Evolutionary conservation across 2,113 vertebrate genomes (phyloP).

Genomic region (Chionis minor): DNA sequence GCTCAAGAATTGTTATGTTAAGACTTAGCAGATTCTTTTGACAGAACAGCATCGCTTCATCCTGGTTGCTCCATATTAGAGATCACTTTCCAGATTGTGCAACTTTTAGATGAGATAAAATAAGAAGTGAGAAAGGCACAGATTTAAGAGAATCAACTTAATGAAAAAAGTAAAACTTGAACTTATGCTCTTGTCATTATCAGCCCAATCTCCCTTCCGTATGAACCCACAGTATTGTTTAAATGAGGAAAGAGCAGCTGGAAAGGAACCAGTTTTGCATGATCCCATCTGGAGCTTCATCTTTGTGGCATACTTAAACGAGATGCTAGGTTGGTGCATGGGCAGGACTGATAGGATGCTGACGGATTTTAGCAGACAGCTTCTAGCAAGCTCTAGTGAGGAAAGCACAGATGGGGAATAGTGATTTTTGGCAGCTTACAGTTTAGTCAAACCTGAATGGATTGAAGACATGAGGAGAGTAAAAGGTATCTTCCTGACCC

Average conservation of each 20-base stretch:
- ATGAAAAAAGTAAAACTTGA: background rate
- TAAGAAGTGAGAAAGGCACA: slow-evolving; percentile 19
- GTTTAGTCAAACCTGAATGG: slow-evolving; percentile 6
- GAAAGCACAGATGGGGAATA: slow-evolving; percentile 45
- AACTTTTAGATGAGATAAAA: slow-evolving; percentile 4
- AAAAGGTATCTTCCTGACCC: slow-evolving; percentile 9
- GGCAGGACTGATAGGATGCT: slow-evolving; percentile 35
- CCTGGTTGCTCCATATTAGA: background rate
- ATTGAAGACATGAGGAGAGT: background rate
- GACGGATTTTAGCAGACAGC: slow-evolving; percentile 34
- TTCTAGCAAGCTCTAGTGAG: slow-evolving; percentile 21
- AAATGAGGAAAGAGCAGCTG: slow-evolving; percentile 49
- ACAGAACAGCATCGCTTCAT: background rate
- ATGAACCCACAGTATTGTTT: slow-evolving; percentile 28
- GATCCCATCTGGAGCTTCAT: slow-evolving; percentile 57
- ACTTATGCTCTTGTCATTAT: slow-evolving; percentile 10
- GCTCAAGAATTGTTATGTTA: background rate
- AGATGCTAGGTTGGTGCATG: slow-evolving; percentile 18
- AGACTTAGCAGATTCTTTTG: background rate
- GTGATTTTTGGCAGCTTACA: slow-evolving; percentile 28
- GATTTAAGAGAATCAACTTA: slow-evolving; percentile 19
- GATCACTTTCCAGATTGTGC: slow-evolving; percentile 9
- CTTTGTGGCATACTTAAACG: slow-evolving; percentile 17
- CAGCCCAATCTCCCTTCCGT: background rate
- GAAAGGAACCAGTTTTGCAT: slow-evolving; percentile 34